Conservation (phyloP, 2,888 invertebrate species). For the Podabrus alpinus region DNA sequence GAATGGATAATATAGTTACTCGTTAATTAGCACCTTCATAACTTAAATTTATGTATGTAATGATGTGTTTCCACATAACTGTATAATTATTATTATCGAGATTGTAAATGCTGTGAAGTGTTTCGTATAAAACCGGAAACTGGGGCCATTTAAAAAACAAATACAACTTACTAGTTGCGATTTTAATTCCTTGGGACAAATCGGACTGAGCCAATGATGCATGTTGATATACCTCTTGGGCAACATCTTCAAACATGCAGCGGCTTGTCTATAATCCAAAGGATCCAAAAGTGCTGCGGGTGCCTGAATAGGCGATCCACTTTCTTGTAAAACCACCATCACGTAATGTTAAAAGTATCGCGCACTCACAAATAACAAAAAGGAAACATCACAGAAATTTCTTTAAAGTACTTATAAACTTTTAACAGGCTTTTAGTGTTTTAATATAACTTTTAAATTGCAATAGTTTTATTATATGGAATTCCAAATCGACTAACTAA, state of each 20-base stretch:
- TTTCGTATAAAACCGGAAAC: neutral
- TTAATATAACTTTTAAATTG: neutral
- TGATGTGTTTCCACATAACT: neutral
- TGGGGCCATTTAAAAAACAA: neutral
- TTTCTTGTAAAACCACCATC: conserved; percentile 78
- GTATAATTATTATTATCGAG: neutral
- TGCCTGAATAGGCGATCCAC: conserved; percentile 63
- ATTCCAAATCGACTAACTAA: neutral
- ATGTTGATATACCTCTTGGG: conserved; percentile 89
- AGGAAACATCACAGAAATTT: conserved; percentile 23
- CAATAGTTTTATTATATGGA: neutral
- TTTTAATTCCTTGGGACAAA: conserved; percentile 78
- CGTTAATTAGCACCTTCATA: neutral
- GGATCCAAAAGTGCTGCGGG: conserved; percentile 66
- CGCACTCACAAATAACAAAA: conserved; percentile 21
- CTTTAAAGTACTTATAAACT: conserved; percentile 4
- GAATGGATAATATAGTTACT: neutral
- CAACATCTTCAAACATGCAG: conserved; percentile 85
- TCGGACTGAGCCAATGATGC: conserved; percentile 88
- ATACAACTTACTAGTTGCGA: conserved; percentile 71
- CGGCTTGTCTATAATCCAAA: conserved; percentile 81
- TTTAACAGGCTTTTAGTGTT: conserved; percentile 27
- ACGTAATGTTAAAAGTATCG: conserved; percentile 29
- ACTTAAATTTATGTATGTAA: neutral
- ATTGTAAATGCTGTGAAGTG: neutral